Conservation (phyloP, 2,113 vertebrate genomes). For the Kobus ellipsiprymnus region DNA sequence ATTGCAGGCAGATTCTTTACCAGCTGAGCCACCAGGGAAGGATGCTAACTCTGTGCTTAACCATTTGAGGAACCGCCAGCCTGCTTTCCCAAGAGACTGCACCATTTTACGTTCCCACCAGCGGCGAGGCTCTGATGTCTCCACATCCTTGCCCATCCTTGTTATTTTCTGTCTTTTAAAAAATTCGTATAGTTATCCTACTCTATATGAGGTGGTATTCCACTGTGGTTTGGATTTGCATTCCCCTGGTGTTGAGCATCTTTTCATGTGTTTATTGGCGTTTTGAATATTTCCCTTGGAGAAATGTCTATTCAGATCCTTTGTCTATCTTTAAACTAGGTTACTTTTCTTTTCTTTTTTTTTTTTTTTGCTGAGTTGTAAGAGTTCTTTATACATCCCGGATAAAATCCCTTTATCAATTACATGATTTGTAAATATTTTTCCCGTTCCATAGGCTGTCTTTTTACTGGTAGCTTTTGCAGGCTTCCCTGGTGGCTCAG, state of each 20-base stretch:
- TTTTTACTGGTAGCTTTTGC: not conserved
- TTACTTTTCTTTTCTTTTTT: too few relatives aligned
- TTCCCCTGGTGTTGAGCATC: not conserved
- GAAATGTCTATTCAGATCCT: not conserved
- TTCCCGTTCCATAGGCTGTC: too few relatives aligned
- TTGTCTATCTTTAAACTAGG: not conserved
- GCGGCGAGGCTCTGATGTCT: not conserved
- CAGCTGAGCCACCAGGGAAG: not conserved
- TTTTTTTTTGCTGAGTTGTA: not conserved
- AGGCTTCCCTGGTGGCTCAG: too few relatives aligned
- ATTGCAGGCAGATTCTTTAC: not conserved
- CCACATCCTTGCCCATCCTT: not conserved
- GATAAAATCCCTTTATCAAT: not conserved
- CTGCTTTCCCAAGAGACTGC: not conserved
- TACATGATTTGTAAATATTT: not conserved
- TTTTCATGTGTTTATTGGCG: not conserved
- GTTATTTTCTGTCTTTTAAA: not conserved
- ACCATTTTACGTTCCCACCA: rapidly evolving
- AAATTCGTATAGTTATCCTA: rapidly evolving
- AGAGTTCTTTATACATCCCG: not conserved
- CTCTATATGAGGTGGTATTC: not conserved
- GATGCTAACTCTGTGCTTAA: not conserved
- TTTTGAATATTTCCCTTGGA: not conserved
- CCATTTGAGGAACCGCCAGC: not conserved
- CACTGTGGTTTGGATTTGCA: not conserved